Base-by-base conservation (phyloP, 2,797 vertebrate species). In the Anabacerthia variegaticeps region DNA sequence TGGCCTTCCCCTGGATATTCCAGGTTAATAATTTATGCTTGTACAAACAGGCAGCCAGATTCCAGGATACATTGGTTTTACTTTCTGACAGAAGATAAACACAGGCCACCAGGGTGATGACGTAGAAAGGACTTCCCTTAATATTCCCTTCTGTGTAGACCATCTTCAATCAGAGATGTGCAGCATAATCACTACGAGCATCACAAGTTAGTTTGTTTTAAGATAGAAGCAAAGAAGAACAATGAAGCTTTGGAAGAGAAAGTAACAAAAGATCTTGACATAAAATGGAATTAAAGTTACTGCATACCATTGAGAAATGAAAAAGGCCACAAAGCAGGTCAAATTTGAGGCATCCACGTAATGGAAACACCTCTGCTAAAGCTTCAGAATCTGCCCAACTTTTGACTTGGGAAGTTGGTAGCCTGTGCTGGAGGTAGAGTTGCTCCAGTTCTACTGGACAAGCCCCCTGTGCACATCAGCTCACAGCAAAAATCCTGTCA, bases 41-140 rank as follows among this genome's bases (percentile, higher is more conserved):
- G 91, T 71, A 44, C 88, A 93, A 96, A 93, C 91, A 93, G 37
- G 85, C 94, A 62, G 77, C 59, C 54, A 74, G 90, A 96, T 95
- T 97, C 96, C 95, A 89, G 95, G 93, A 95, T 90, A 74, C 71
- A 80, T 68, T 93, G 15, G 4, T 96, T 95, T 84, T 95, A 51
- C 59, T 88, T 88, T 76, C 80, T 93, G 94, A 86, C 93, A 96
- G 80, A 95, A 93, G 59, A 93, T 59, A 97, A 97, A 97, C 93
- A 97, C 32, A 36, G 67, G 69, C 85, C 85, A 67, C 80, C 85
- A 86, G 88, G 74, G 77, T 41, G 74, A 21, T 78, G 90, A 94
- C 6, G 1, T 32, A 79, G 79, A 84, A 88, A 73, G 63, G 89
- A n/a, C 44, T 91, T 93, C 32, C 81, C 37, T 93, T 83, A 89